Evolutionary conservation across 2,888 invertebrate genomes (phyloP).

Genomic region (Cantharis rufa): DNA sequence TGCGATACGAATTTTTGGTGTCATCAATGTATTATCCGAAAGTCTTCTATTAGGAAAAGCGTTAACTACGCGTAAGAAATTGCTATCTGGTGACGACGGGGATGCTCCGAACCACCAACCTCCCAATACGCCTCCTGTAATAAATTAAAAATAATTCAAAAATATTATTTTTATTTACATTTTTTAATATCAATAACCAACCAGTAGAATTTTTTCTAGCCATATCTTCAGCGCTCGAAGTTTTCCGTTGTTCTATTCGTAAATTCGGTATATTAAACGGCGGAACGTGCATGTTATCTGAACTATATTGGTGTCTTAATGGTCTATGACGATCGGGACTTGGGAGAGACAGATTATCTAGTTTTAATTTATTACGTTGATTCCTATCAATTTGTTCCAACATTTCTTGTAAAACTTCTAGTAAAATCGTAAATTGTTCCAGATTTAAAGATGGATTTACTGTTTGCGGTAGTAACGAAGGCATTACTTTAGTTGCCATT

Average conservation of each 20-base stretch:
- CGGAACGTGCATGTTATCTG: conserved; percentile 83
- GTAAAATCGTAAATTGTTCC: conserved; percentile 78
- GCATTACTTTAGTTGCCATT: conserved; percentile 94
- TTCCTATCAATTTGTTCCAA: conserved; percentile 85
- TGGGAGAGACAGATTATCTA: conserved; percentile 76
- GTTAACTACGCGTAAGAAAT: conserved; percentile 83
- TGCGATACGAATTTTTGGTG: conserved; percentile 85
- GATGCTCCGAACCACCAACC: conserved; percentile 86
- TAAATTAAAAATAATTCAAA: neutral
- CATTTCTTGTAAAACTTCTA: conserved; percentile 91
- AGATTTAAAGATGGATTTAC: conserved; percentile 85
- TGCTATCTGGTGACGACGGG: conserved; percentile 81
- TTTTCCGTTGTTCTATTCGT: conserved; percentile 84
- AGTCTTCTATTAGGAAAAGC: conserved; percentile 82
- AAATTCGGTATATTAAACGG: conserved; percentile 89
- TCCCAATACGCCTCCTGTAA: conserved; percentile 64
- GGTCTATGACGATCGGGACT: conserved; percentile 78
- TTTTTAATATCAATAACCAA: conserved; percentile 38
- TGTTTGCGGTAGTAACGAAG: conserved; percentile 87
- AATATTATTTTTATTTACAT: neutral
- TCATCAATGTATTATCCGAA: conserved; percentile 90
- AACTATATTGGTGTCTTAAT: conserved; percentile 80
- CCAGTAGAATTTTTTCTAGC: conserved; percentile 84
- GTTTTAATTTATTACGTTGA: conserved; percentile 85
- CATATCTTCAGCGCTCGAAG: conserved; percentile 90